These are phyloP conservation scores for Dicentrarchus labrax DNA, from an alignment of 2,113 vertebrate species.

Conservation along the genomic window DNA sequence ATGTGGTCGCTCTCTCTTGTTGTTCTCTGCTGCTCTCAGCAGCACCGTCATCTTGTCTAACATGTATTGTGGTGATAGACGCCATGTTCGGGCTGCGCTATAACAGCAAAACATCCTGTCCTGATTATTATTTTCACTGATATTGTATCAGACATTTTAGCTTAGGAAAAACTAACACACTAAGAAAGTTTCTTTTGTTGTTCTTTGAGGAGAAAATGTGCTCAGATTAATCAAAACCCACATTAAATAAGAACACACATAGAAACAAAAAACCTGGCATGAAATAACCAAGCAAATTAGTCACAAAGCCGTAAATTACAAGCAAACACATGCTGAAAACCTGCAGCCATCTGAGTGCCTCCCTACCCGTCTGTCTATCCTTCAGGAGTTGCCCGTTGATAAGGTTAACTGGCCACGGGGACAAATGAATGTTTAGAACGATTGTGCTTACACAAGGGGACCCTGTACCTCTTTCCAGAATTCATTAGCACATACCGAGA, in stretches of 20 bases:
- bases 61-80: constrained; percentile 32
- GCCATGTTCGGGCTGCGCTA: constrained; percentile 1
- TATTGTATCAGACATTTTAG: background rate
- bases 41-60: constrained; percentile 41
- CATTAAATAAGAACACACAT: too few species aligned
- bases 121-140: constrained; percentile 46
- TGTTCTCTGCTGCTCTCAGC: constrained; percentile 45
- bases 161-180: constrained; percentile 1
- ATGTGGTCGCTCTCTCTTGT: constrained; percentile 17
- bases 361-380: background rate
- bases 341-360: background rate
- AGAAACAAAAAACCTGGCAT: background rate
- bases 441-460: too few species aligned
- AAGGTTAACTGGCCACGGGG: background rate
- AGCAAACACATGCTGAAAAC: background rate
- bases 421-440: background rate
- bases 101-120: constrained; percentile 44
- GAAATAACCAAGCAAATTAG: background rate
- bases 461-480: too few species aligned
- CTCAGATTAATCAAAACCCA: too few species aligned
- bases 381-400: background rate
- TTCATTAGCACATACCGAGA: too few species aligned
- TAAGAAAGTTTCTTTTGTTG: background rate
- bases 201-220: too few species aligned
- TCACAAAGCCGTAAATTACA: background rate